These are phyloP conservation scores for Phaetusa simplex DNA, from an alignment of 2,113 vertebrate species.

Conservation along the genomic window DNA sequence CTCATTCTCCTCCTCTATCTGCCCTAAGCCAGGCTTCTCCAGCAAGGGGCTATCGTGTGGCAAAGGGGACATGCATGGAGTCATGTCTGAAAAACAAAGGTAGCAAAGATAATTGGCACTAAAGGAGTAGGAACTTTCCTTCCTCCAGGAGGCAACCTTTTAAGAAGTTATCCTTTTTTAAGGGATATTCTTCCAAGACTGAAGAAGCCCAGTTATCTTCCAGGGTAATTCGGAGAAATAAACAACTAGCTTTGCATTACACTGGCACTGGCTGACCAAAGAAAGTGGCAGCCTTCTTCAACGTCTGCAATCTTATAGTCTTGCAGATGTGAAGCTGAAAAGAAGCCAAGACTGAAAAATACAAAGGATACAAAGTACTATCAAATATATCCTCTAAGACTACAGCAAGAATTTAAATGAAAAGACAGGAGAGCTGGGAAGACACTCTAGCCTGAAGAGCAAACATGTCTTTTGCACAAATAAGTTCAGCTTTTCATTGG, in stretches of 20 bases:
- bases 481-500: not conserved
- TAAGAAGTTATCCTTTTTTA: not conserved
- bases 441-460: not conserved
- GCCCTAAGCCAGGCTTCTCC: conserved; percentile 79
- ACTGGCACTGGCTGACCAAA: not conserved
- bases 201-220: not conserved
- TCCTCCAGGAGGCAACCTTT: not conserved
- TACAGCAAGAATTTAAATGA: not conserved
- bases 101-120: conserved; percentile 13
- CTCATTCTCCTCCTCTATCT: conserved; percentile 81
- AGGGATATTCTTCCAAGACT: not conserved
- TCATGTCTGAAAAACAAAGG: conserved; percentile 83
- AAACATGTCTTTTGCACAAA: not conserved
- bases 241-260: not conserved
- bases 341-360: not conserved
- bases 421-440: not conserved
- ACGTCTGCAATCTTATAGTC: not conserved
- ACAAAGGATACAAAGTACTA: not conserved
- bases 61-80: conserved; percentile 90
- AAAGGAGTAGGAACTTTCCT: not conserved
- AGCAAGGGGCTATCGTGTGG: conserved; percentile 80
- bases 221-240: not conserved
- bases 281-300: not conserved
- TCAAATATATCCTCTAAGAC: not conserved
- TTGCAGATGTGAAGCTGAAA: not conserved